A percentile compares a stretch with the other conserved stretches of the same genome.
Conservation (phyloP, 35 echinoderm and acorn worm genomes). For the Chiridota heheva region DNA sequence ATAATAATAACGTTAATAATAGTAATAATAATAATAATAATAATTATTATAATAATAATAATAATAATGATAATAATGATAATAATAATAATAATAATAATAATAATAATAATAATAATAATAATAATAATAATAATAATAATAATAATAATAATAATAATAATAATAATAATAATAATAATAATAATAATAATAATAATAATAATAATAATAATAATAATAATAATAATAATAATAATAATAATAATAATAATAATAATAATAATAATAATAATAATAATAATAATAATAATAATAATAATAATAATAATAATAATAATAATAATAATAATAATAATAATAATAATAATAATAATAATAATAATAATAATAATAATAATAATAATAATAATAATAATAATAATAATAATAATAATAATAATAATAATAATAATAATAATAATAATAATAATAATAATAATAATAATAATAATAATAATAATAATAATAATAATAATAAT, state of each 20-base stretch:
- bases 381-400: no score
- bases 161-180: conserved; percentile 14
- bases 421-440: no score
- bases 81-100: conserved; percentile 7
- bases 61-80: conserved; percentile 5
- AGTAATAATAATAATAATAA: background rate
- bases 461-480: no score
- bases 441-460: no score
- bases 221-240: conserved; percentile 18
- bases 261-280: background rate
- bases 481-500: no score
- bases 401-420: no score
- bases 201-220: conserved; percentile 11
- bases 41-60: background rate
- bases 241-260: background rate
- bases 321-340: no score
- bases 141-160: background rate
- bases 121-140: background rate
- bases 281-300: background rate
- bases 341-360: no score
- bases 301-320: no score
- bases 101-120: background rate
- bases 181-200: conserved; percentile 18
- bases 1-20: no score
- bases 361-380: no score